Base-by-base conservation (phyloP, 2,888 invertebrate genomes). In the Polymixis flavicincta region DNA sequence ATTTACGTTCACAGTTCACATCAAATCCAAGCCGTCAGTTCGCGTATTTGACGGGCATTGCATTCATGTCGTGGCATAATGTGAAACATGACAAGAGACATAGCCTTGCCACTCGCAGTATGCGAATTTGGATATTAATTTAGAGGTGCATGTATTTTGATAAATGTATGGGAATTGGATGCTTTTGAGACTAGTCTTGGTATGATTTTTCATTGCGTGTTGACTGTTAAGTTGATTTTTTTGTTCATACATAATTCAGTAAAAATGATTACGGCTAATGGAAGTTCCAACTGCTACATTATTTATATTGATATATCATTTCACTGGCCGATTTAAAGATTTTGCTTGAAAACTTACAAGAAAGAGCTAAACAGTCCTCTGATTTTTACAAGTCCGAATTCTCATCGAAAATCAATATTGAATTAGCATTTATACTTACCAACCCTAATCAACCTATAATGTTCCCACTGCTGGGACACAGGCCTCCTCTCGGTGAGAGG, bases 71-170 rank as follows among this genome's bases (percentile, higher is more conserved):
- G 14, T 11, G 57, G 45, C 42, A 63, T 67, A 70, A 67, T 78
- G 60, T 69, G 52, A 55, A 25, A 55, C 59, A 45, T 78, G 79
- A 74, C 74, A 70, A 42, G 66, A 67, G 74, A 74, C 84, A 70
- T 70, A 25, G 37, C 19, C 50, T 48, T 71, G 69, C 32, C 63
- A 54, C 45, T 70, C 14, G n/a, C 71, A 57, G 61, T n/a, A 42
- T 42, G 25, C 13, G 28, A n/a, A 65, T 78, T 78, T 65, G 28
- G 55, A 69, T 57, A 64, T 71, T 57, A 57, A 61, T 80, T 69
- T 80, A 48, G 22, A 32, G n/a, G 5, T 25, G 45, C 0, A 19
- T 64, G 4, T 19, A 17, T 13, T 60, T 60, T 25, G 28, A n/a
- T 5, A 19, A 50, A 32, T 37, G 19, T 50, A 17, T 52, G 14